phyloP scores from a whole-genome alignment of 2,888 invertebrate species.

The Oligia strigilis region DNA sequence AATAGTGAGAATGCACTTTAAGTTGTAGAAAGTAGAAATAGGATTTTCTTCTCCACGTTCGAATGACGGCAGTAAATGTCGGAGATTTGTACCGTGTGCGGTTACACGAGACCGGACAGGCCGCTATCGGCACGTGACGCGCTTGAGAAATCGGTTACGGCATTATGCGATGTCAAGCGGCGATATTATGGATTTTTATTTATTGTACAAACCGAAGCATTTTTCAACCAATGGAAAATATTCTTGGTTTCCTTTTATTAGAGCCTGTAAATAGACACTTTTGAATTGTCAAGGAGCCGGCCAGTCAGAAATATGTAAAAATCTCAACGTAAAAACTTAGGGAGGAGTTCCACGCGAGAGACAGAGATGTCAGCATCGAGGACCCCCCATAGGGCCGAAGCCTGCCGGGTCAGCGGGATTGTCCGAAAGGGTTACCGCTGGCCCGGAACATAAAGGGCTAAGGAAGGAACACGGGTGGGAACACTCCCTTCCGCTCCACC shows the following conservation, averaged over 20 bases:
- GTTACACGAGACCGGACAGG: slow-evolving; percentile 48
- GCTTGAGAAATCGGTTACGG: slow-evolving; percentile 41
- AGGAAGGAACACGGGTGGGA: too few relatives aligned
- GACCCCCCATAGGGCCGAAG: too few relatives aligned
- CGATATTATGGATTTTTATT: slow-evolving; percentile 33
- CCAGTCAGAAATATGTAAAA: too few relatives aligned
- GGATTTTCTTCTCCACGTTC: slow-evolving; percentile 48
- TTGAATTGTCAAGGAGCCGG: not conserved
- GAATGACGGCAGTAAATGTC: slow-evolving; percentile 50
- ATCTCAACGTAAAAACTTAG: not conserved
- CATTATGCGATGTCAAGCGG: slow-evolving; percentile 42
- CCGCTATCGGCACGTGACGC: slow-evolving; percentile 53
- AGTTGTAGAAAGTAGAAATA: slow-evolving; percentile 41
- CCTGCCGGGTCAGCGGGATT: too few relatives aligned
- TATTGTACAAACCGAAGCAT: not conserved
- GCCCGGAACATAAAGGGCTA: too few relatives aligned
- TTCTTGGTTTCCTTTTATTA: not conserved
- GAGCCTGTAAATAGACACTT: not conserved
- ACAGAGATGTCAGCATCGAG: too few relatives aligned
- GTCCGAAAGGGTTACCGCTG: too few relatives aligned
- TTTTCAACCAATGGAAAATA: not conserved
- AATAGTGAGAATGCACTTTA: slow-evolving; percentile 40
- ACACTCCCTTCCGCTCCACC: too few relatives aligned
- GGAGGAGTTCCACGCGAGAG: too few relatives aligned
- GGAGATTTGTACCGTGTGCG: slow-evolving; percentile 59